These are phyloP conservation scores for Gerris buenoi DNA, from an alignment of 1,140 invertebrate species.

Conservation along the genomic window DNA sequence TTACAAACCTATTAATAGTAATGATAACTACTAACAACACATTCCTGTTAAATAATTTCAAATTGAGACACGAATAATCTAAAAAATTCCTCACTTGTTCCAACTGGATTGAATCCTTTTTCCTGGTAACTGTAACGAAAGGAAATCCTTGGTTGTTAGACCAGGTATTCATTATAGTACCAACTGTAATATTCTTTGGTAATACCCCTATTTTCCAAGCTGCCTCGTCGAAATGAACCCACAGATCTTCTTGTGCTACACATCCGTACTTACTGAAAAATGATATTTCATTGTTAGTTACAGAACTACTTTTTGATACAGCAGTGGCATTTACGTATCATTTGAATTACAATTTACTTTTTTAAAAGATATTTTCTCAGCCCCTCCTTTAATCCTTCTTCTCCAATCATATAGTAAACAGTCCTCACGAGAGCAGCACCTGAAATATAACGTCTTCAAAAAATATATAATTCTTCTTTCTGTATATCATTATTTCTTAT, in stretches of 20 bases:
- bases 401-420: neutral
- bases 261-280: neutral
- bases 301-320: too few relatives aligned
- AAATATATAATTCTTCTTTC: too few relatives aligned
- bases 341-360: conserved; percentile 3
- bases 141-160: neutral
- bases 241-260: neutral
- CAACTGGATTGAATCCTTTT: neutral
- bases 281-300: too few relatives aligned
- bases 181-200: neutral
- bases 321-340: too few relatives aligned
- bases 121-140: neutral
- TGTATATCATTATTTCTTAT: too few relatives aligned
- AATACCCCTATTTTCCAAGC: neutral
- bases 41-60: too few relatives aligned
- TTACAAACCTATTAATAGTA: too few relatives aligned
- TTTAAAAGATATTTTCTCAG: neutral
- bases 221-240: neutral
- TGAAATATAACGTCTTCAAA: too few relatives aligned
- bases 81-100: neutral
- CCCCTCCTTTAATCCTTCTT: neutral
- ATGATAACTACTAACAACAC: too few relatives aligned
- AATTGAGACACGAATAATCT: too few relatives aligned
- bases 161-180: neutral
- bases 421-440: neutral